Base-by-base conservation (phyloP, 2,888 invertebrate species). In the Acronicta aceris region DNA sequence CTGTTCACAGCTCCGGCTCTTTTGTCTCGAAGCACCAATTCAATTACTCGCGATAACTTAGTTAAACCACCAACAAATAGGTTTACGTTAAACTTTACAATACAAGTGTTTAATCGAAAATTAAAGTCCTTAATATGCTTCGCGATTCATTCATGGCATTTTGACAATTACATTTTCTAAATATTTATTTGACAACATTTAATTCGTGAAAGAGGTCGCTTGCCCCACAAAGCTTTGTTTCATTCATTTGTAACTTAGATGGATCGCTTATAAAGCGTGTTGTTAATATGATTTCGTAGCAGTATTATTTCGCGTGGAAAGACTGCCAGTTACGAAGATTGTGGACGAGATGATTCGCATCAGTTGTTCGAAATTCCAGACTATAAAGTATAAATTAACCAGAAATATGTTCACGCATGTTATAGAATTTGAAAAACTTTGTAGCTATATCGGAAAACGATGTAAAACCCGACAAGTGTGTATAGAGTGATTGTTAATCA, bases 171-270 rank as follows among this genome's bases (percentile, higher is more conserved):
- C 42, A 50, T n/a, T 56, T 56, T 51, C 17, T 33, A 46, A 50
- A 48, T n/a, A 42, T 16, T 55, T 41, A 17, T 41, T 57, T 21
- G 25, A 49, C 59, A 6, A n/a, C 5, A 25, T 12, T 15, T 53
- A 15, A 21, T 45, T 45, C 25, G 27, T 17, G 13, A 5, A 4
- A 33, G 33, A 36, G 40, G 17, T 25, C 16, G 15, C 2, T 46
- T 41, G 38, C 4, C 9, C 17, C 38, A 9, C 12, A 58, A 65
- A 57, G 53, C 12, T 58, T 60, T 45, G 52, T 43, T 49, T 57
- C 56, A 68, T 76, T 67, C 64, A 68, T 72, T 74, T 69, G 60
- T 59, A 43, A 60, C 58, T 64, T 56, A 59, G 56, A 63, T 60
- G 52, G 53, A 40, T 45, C 42, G 51, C 51, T 47, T 75, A 65